Percentiles rank a stretch among this genome's conserved stretches.
phyloP scores from a whole-genome alignment of 2,113 vertebrate genomes.

The Lontra canadensis region DNA sequence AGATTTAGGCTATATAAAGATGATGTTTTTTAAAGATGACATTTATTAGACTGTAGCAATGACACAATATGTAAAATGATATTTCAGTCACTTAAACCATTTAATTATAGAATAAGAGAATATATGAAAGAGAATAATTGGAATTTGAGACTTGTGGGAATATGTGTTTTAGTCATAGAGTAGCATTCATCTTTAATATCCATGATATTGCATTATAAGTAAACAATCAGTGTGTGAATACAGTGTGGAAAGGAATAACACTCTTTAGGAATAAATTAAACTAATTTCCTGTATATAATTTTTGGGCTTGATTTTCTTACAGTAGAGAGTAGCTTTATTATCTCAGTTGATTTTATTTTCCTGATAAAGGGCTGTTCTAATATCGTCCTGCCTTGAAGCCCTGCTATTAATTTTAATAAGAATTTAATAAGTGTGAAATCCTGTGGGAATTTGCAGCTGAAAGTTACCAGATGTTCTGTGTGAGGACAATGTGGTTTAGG shows the following conservation, averaged over 20 bases:
- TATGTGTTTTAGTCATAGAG: background rate
- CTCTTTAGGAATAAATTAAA: conserved; percentile 35
- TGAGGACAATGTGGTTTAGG: background rate
- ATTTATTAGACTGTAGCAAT: background rate
- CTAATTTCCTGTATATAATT: background rate
- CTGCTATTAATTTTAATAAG: conserved; percentile 77
- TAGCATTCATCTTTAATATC: conserved; percentile 43
- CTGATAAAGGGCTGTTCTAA: conserved; percentile 39
- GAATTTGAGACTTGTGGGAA: background rate
- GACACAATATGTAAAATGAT: background rate
- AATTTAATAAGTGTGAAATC: conserved; percentile 72
- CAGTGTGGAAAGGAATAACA: background rate
- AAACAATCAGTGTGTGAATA: conserved; percentile 33
- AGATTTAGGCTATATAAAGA: background rate
- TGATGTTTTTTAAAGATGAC: background rate
- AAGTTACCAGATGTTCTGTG: conserved; percentile 68
- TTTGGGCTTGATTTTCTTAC: conserved; percentile 35
- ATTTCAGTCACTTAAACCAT: conserved; percentile 9
- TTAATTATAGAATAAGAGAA: conserved; percentile 34
- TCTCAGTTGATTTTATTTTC: conserved; percentile 54
- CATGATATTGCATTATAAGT: background rate
- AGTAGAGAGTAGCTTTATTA: conserved; percentile 50
- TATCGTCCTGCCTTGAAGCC: conserved; percentile 46
- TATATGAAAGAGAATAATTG: background rate
- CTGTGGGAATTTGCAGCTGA: conserved; percentile 43